phyloP scores from a whole-genome alignment of 2,797 vertebrate species.

The Gobionotothen gibberifrons region DNA sequence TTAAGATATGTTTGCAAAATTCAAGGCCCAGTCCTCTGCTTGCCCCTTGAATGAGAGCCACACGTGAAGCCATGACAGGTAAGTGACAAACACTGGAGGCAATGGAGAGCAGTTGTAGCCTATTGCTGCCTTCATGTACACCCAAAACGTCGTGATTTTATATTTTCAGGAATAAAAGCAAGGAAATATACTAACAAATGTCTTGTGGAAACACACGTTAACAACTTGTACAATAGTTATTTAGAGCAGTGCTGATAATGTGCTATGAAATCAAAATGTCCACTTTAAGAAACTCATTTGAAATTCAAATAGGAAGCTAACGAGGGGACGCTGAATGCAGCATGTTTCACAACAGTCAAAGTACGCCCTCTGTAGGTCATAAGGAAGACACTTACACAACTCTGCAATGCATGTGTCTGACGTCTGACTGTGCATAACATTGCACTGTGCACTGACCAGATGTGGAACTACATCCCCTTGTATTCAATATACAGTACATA shows the following conservation, averaged over 20 bases:
- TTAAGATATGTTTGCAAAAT: constrained; percentile 78
- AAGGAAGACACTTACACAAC: constrained; percentile 62
- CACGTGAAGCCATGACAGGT: constrained; percentile 68
- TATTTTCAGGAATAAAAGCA: fast-evolving
- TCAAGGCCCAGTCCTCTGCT: constrained; percentile 81
- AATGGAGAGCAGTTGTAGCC: no score
- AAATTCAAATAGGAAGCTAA: fast-evolving
- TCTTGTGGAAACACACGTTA: fast-evolving
- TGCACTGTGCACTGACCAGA: background rate
- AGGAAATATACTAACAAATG: fast-evolving
- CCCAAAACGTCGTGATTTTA: background rate
- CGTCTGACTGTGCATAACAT: no score
- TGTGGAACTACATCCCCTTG: background rate
- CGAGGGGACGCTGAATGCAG: constrained; percentile 14
- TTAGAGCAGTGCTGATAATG: fast-evolving
- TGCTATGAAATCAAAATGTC: background rate
- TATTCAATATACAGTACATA: no score
- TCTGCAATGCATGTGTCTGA: no score
- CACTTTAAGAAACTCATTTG: background rate
- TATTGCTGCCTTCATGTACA: constrained; percentile 31
- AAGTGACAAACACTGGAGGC: constrained; percentile 2
- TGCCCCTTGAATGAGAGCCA: constrained; percentile 81
- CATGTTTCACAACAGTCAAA: constrained; percentile 58
- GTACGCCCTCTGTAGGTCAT: constrained; percentile 49
- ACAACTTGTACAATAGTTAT: fast-evolving